Conservation (phyloP, 1,140 invertebrate genomes). For the Triops cancriformis region DNA sequence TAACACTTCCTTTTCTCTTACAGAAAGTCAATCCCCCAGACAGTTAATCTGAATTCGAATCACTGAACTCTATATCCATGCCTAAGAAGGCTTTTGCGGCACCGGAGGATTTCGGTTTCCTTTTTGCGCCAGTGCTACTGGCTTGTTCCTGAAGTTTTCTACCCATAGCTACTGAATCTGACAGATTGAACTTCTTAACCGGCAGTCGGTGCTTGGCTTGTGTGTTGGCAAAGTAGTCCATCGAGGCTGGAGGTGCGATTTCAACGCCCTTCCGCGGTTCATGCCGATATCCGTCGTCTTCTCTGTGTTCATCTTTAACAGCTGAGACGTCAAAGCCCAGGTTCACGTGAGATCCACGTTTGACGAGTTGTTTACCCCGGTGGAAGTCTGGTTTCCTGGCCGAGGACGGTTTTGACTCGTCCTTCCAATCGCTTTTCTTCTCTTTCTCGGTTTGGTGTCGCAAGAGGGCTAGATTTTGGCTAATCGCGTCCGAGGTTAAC, state of each 20-base stretch:
- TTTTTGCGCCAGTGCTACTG: neutral
- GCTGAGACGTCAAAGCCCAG: neutral
- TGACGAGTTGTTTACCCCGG: neutral
- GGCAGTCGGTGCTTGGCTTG: neutral
- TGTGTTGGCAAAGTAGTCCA: conserved; percentile 48
- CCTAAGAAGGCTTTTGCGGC: neutral
- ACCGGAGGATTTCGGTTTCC: neutral
- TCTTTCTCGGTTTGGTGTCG: neutral
- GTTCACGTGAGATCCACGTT: neutral
- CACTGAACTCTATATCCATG: neutral
- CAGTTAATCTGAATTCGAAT: neutral
- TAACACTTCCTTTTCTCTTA: neutral
- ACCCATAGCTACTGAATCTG: neutral
- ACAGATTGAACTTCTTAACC: neutral
- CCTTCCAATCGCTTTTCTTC: neutral
- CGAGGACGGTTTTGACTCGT: conserved; percentile 18
- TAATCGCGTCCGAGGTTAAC: conserved; percentile 22
- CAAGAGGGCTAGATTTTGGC: conserved; percentile 4
- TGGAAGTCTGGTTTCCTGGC: neutral
- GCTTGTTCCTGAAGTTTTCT: neutral
- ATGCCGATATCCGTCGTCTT: neutral
- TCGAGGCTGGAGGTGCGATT: conserved; percentile 54
- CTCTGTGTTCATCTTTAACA: neutral
- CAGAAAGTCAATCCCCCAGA: neutral
- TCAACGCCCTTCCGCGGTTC: conserved; percentile 40